Evolutionary conservation across 2,113 vertebrate genomes (phyloP).

Genomic region (Chrysemys picta): DNA sequence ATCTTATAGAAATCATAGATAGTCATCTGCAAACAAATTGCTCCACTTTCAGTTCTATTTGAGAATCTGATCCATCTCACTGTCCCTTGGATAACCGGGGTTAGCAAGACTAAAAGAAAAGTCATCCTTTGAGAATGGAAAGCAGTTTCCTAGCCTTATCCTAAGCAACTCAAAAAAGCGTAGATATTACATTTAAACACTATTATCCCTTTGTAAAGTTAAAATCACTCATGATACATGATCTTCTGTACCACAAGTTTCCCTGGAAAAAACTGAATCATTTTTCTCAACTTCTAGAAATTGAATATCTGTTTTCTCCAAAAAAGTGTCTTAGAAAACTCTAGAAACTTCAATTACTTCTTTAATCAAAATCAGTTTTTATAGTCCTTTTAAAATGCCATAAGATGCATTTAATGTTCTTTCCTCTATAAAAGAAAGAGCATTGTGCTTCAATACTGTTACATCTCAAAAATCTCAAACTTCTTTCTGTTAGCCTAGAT

Average conservation of each 20-base stretch:
- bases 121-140: rapidly evolving
- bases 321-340: neutral
- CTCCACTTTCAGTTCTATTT: neutral
- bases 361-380: neutral
- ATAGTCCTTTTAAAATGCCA: neutral
- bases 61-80: neutral
- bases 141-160: neutral
- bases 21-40: neutral
- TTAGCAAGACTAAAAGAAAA: neutral
- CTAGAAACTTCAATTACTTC: neutral
- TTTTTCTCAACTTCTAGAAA: neutral
- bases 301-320: neutral
- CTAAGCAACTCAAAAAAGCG: neutral
- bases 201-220: neutral
- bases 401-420: neutral
- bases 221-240: neutral
- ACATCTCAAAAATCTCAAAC: too few species aligned
- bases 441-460: neutral
- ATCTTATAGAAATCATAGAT: neutral
- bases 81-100: rapidly evolving
- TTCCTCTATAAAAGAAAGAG: neutral
- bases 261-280: neutral
- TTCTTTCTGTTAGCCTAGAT: neutral
- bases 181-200: neutral
- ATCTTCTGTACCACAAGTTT: neutral